These are phyloP conservation scores for Fistularia commersonii DNA, from an alignment of 2,797 vertebrate species.

Conservation along the genomic window DNA sequence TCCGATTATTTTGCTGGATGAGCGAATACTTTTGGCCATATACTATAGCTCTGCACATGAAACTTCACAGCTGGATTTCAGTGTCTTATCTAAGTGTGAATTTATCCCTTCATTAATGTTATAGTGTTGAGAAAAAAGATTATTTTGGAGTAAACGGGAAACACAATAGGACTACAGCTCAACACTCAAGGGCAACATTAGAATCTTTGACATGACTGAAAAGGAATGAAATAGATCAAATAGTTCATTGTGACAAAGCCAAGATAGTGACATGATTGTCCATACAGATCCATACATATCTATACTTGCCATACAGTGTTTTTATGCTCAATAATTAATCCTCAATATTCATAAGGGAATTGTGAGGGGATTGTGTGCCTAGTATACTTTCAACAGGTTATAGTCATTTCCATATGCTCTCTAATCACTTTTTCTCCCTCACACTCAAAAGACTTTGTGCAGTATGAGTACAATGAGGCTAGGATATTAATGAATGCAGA, in stretches of 20 bases:
- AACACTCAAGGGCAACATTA: conserved; percentile 42
- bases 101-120: too few species aligned
- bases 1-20: too few species aligned
- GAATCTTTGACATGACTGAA: conserved; percentile 40
- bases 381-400: conserved; percentile 18
- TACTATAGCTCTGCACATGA: too few species aligned
- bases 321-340: conserved; percentile 22
- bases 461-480: conserved; percentile 41
- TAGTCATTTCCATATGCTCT: conserved; percentile 63
- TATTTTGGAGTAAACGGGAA: too few species aligned
- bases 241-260: conserved; percentile 23
- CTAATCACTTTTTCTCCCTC: conserved; percentile 52
- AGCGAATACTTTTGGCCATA: too few species aligned
- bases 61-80: too few species aligned
- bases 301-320: background rate
- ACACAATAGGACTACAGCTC: conserved; percentile 51
- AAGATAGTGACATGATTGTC: conserved; percentile 15
- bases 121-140: too few species aligned
- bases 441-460: conserved; percentile 47
- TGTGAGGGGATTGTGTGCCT: conserved; percentile 13
- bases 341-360: conserved; percentile 15
- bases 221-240: conserved; percentile 40
- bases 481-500: conserved; percentile 60
- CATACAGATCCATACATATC: background rate
- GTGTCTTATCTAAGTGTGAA: too few species aligned